Percentiles rank a stretch among this genome's conserved stretches.
Conservation (phyloP, 1,140 invertebrate species). For the Hyles vespertilio region DNA sequence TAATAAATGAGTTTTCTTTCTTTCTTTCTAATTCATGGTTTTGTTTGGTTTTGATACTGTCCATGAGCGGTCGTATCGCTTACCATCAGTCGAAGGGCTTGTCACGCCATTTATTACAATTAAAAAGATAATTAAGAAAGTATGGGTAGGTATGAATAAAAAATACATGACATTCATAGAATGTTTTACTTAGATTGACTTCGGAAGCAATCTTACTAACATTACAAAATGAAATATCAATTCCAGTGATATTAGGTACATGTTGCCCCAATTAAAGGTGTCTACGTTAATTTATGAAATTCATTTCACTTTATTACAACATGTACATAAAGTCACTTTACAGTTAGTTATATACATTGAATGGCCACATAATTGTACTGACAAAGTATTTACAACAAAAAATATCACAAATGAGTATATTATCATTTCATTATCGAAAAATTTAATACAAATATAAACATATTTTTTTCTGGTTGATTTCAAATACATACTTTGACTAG, state of each 20-base stretch:
- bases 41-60: too few relatives aligned
- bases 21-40: too few relatives aligned
- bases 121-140: too few relatives aligned
- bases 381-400: conserved; percentile 59
- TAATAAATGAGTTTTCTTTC: too few relatives aligned
- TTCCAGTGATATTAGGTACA: conserved; percentile 23
- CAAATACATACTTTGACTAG: conserved; percentile 43
- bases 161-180: conserved; percentile 61
- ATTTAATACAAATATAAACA: conserved; percentile 15
- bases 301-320: conserved; percentile 15
- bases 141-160: conserved; percentile 5
- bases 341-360: conserved; percentile 22
- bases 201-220: conserved; percentile 55
- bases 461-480: conserved; percentile 15
- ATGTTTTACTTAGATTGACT: conserved; percentile 68
- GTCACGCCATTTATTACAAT: too few relatives aligned
- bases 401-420: conserved; percentile 63
- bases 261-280: conserved; percentile 18
- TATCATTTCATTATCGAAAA: conserved; percentile 21
- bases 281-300: neutral
- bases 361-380: conserved; percentile 62
- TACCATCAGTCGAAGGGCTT: too few relatives aligned
- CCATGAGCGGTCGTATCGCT: too few relatives aligned
- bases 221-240: conserved; percentile 35
- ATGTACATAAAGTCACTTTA: conserved; percentile 32